Evolutionary conservation across 1,140 invertebrate species (phyloP).

Genomic region (Macrocentrus cingulum): DNA sequence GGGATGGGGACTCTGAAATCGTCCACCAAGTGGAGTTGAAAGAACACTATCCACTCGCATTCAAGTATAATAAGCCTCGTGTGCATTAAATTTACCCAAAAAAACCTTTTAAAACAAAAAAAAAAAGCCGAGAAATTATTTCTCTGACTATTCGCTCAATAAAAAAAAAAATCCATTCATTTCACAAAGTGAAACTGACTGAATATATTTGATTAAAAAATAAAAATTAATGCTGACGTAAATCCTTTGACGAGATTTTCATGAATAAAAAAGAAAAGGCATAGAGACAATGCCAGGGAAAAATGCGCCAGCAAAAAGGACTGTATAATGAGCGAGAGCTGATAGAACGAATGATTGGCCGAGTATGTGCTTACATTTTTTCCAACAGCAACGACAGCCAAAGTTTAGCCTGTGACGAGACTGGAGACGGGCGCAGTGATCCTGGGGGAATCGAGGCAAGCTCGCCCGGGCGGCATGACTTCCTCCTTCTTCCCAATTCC

Average conservation of each 20-base stretch:
- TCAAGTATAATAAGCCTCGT: constrained; percentile 10
- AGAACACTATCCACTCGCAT: background rate
- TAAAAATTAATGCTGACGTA: background rate
- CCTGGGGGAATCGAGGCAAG: constrained; percentile 48
- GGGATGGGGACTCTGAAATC: background rate
- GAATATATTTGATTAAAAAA: too few relatives aligned
- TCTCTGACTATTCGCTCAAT: too few relatives aligned
- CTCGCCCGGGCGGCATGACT: constrained; percentile 57
- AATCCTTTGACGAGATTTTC: constrained; percentile 14
- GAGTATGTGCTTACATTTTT: too few relatives aligned
- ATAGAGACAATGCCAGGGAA: too few relatives aligned
- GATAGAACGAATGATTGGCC: background rate
- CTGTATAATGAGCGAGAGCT: background rate
- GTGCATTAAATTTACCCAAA: constrained; percentile 3
- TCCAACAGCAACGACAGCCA: constrained; percentile 33
- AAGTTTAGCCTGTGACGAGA: constrained; percentile 32
- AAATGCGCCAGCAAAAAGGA: background rate
- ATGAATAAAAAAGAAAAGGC: background rate
- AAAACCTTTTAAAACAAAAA: background rate
- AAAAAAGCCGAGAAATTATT: too few relatives aligned
- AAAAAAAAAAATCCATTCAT: too few relatives aligned
- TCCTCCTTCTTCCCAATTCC: constrained; percentile 35
- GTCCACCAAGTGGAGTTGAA: background rate
- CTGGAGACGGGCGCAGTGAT: constrained; percentile 38
- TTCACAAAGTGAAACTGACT: too few relatives aligned